A percentile compares a stretch with the other conserved stretches of the same genome.
phyloP scores from a whole-genome alignment of 2,888 invertebrate genomes.

The Drosophila recens region DNA sequence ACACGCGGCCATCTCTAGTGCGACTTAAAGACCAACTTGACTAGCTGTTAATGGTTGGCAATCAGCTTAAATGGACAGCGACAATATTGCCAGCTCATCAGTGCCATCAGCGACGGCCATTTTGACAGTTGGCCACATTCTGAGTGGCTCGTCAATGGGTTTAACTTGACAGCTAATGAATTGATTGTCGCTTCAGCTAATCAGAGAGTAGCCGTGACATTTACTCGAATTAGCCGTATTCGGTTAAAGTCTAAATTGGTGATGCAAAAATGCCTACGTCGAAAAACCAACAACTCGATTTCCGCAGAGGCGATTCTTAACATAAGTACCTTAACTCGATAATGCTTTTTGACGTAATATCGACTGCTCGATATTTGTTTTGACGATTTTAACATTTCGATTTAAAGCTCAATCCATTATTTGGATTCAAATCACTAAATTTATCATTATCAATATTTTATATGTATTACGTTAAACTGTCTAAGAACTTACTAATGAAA shows the following conservation, averaged over 20 bases:
- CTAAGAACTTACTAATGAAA: too few species aligned
- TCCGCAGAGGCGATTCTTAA: too few species aligned
- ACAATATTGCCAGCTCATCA: constrained; percentile 29
- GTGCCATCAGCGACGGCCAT: constrained; percentile 23
- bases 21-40: constrained; percentile 2
- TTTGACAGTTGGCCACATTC: constrained; percentile 54
- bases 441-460: too few species aligned
- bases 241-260: background rate
- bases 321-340: too few species aligned
- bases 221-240: constrained; percentile 1
- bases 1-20: constrained; percentile 14
- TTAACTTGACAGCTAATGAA: constrained; percentile 49
- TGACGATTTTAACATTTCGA: too few species aligned
- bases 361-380: too few species aligned
- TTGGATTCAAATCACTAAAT: too few species aligned
- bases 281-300: too few species aligned
- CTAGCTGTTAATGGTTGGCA: constrained; percentile 33
- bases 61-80: constrained; percentile 38
- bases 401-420: too few species aligned
- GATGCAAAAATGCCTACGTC: too few species aligned
- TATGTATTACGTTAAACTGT: too few species aligned
- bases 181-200: constrained; percentile 36
- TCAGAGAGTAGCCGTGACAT: constrained; percentile 17
- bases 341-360: too few species aligned
- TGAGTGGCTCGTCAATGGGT: constrained; percentile 46